Evolutionary conservation across 2,888 invertebrate species (phyloP), one percentile per base, ranked within the genome.

Genomic region (Allolobophora icterica): DNA sequence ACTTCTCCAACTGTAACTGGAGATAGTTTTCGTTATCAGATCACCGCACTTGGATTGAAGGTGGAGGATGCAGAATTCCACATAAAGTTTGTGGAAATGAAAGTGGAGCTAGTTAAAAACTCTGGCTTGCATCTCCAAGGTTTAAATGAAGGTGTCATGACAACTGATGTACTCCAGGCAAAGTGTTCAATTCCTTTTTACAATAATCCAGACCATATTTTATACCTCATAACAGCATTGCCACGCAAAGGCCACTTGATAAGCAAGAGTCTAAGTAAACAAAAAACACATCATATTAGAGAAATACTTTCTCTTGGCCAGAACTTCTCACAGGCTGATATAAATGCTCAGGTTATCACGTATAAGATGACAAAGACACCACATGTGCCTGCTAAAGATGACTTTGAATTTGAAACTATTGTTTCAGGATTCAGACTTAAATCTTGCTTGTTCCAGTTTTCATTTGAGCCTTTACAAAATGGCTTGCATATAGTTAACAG

Each of bases 321-420:
- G 91, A 96, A 96, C 93, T 99, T 99, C 94, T 97, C 98, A 0
- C 99, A 99, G 95, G 97, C 97, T 0, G 97, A 98, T 93, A 97
- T 99, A 89, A 97, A 98, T 94, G 96, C 96, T 13, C 97, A 97
- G 90, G 95, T 96, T 94, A 96, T 99, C 38, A 96, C 97, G 89
- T 98, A 98, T 95, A 96, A 97, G 92, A 96, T 98, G 38, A 97
- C 97, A 93, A 96, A 97, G 93, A 96, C 96, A 92, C 97, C 97
- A 0, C 98, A 97, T 94, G 98, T 98, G 0, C 96, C 96, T 91
- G 96, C 98, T 91, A 96, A 97, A 91, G 98, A 98, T 94, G 96
- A 96, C 91, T 96, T 98, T 92, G 96, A 96, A 19, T 97, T 98
- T 93, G 96, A 97, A 84, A 97, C 98, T 0, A 96, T 97, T 5